Evolutionary conservation across 2,888 invertebrate species (phyloP), one percentile per base, ranked within the genome.

Genomic region (Parnassius glacialis): DNA sequence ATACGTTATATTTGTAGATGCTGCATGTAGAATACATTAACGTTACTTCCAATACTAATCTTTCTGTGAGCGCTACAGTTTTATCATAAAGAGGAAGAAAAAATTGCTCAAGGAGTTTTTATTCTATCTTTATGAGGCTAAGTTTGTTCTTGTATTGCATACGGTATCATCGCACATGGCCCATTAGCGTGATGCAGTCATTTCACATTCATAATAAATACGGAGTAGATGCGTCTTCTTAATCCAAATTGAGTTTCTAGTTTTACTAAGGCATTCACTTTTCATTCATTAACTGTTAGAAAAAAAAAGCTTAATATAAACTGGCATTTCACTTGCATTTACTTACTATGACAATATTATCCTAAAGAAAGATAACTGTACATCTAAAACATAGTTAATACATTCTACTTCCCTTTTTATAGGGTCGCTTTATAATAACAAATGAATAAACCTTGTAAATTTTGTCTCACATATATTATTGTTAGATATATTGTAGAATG

Each of bases 1-100:
- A 80, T 82, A 82, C 74, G 76, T 82, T 81, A 84, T 85, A 80
- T 85, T 85, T 84, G 85, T 84, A 78, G 77, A 72, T 72, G 72
- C 72, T 75, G 80, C 80, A 76, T 81, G 85, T 81, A 82, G 84
- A 85, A 85, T 73, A 79, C 86, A 85, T 85, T 84, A 85, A 80
- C 80, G 77, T 79, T 81, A 81, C 79, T 79, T 34, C 34, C 34
- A 34, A 34, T 80, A 81, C 77, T 73, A 76, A 76, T 62, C 58
- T 76, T 74, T 73, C 75, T 70, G 71, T 73, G 71, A 78, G 77
- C 79, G 75, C 76, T 77, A 75, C 75, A 75, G 75, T 86, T 81
- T 84, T 62, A 58, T 58, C 62, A 76, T 79, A 78, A 83, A 80
- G 81, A 81, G 80, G 74, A 64, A 64, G 56, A 64, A 55, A 34